Conservation (phyloP, 2,797 vertebrate species). For the Aotus griseimembra region DNA sequence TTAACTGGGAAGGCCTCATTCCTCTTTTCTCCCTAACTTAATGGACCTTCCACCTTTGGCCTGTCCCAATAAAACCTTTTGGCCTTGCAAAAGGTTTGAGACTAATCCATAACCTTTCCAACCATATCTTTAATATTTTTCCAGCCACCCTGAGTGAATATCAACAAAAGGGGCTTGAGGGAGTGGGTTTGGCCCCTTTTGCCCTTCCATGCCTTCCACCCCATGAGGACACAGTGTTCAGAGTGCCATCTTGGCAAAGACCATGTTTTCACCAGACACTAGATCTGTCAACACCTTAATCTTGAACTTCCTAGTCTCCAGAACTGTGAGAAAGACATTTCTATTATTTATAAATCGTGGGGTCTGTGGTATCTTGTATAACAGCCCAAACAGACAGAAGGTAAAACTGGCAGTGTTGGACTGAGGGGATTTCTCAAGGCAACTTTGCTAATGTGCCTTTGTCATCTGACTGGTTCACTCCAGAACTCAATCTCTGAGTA, state of each 20-base stretch:
- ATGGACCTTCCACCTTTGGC: no score
- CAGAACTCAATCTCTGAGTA: neutral
- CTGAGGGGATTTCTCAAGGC: neutral
- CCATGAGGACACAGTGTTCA: neutral
- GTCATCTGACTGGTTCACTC: neutral
- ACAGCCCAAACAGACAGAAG: neutral
- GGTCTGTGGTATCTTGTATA: neutral
- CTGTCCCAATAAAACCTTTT: no score
- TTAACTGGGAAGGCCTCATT: no score
- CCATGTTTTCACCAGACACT: neutral
- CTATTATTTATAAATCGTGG: neutral
- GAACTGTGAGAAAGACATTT: neutral
- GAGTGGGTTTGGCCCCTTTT: neutral
- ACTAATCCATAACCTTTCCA: no score
- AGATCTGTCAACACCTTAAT: neutral
- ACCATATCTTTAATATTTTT: no score
- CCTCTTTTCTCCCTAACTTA: no score
- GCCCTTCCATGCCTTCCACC: neutral
- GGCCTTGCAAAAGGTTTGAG: no score
- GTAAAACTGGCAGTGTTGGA: neutral
- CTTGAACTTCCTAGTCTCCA: neutral
- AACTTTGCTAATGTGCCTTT: neutral
- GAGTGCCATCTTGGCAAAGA: neutral
- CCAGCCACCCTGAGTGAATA: no score
- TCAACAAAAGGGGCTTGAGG: neutral